Evolutionary conservation across 2,113 vertebrate genomes (phyloP).

Genomic region (Hippoglossus stenolepis): DNA sequence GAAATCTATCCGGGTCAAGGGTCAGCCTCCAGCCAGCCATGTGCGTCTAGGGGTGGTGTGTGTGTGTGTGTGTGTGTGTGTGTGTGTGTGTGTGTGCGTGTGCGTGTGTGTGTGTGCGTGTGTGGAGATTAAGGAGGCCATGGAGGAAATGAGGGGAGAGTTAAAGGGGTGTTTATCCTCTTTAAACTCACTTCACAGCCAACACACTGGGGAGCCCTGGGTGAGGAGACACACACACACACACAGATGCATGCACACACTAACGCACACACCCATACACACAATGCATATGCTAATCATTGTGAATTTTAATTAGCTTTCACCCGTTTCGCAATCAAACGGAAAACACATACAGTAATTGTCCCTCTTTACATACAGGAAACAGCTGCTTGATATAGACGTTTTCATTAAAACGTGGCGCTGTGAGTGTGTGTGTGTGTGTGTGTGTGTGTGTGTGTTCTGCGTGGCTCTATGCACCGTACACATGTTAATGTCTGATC

Average conservation of each 20-base stretch:
- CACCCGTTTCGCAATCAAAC: constrained; percentile 52
- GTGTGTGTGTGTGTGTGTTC: constrained; percentile 22
- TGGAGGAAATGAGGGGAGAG: constrained; percentile 88
- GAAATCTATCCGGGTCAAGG: constrained; percentile 93
- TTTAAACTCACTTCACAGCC: constrained; percentile 74
- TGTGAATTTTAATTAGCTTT: constrained; percentile 66
- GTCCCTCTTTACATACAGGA: constrained; percentile 41
- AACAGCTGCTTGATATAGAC: constrained; percentile 57
- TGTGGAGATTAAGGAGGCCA: constrained; percentile 85
- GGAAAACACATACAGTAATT: constrained; percentile 69
- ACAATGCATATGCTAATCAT: constrained; percentile 61
- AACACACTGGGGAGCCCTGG: constrained; percentile 43
- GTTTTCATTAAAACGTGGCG: constrained; percentile 55
- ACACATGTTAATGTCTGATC: constrained; percentile 29
- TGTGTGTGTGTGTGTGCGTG: constrained; percentile 58
- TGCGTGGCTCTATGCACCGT: constrained; percentile 11
- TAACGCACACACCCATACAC: constrained; percentile 21
- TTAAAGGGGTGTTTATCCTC: constrained; percentile 76
- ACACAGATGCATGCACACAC: constrained; percentile 21
- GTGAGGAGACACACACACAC: constrained; percentile 29
- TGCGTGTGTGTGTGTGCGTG: constrained; percentile 40
- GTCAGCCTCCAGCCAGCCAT: constrained; percentile 91
- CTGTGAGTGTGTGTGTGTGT: constrained; percentile 2
- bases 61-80: constrained; percentile 52
- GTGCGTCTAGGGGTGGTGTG: constrained; percentile 70